phyloP scores from a whole-genome alignment of 2,797 vertebrate genomes.

The Choloepus didactylus region DNA sequence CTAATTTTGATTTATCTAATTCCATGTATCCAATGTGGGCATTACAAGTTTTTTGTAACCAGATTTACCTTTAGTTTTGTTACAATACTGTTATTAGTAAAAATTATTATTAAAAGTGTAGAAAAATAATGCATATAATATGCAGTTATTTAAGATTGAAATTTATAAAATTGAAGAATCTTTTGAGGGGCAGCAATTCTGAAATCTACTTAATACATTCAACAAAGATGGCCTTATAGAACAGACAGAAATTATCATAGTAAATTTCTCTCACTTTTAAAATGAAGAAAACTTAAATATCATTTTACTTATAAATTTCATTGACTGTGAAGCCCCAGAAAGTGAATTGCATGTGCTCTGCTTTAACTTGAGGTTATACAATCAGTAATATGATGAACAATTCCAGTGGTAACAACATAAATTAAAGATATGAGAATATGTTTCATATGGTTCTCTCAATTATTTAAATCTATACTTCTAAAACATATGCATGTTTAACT shows the following conservation, averaged over 20 bases:
- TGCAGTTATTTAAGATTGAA: background rate
- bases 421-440: background rate
- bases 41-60: background rate
- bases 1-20: background rate
- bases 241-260: background rate
- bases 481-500: background rate
- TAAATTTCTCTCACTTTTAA: conserved; percentile 23
- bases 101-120: background rate
- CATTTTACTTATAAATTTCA: background rate
- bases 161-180: background rate
- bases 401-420: background rate
- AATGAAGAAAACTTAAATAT: background rate
- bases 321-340: background rate
- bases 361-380: background rate
- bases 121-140: background rate
- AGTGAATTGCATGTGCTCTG: background rate
- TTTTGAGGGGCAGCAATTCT: background rate
- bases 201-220: background rate
- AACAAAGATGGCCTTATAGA: background rate
- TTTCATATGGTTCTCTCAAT: background rate
- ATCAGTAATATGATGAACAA: background rate
- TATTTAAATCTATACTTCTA: conserved; percentile 5
- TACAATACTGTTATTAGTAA: background rate
- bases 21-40: background rate
- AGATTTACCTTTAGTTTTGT: background rate